Evolutionary conservation across 2,797 vertebrate genomes (phyloP).

Genomic region (Anguilla megastoma): DNA sequence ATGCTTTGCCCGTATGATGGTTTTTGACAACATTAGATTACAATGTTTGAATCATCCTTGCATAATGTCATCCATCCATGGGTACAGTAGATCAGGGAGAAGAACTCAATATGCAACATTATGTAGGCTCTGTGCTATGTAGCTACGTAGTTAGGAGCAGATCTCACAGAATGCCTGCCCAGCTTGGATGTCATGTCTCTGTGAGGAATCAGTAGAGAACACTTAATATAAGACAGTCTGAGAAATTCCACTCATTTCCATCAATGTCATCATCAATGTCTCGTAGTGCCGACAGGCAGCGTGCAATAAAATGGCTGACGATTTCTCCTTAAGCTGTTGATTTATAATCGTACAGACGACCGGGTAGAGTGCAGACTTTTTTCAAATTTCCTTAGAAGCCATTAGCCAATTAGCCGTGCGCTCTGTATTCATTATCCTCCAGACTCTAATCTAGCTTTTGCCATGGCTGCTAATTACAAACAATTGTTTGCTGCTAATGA

Average conservation of each 20-base stretch:
- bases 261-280: not conserved
- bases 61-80: not conserved
- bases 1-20: not conserved
- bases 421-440: constrained; percentile 39
- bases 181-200: not conserved
- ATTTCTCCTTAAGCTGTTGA: constrained; percentile 21
- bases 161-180: not conserved
- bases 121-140: not conserved
- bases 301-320: not conserved
- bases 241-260: not conserved
- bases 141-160: too few species aligned
- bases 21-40: not conserved
- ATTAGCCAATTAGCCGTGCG: constrained; percentile 51
- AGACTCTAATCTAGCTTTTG: constrained; percentile 57
- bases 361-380: constrained; percentile 47
- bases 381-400: constrained; percentile 43
- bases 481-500: constrained; percentile 60
- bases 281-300: not conserved
- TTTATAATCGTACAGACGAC: constrained; percentile 38
- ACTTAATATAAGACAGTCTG: not conserved
- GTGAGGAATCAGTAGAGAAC: not conserved
- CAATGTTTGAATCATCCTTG: not conserved
- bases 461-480: constrained; percentile 61
- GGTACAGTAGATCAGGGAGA: not conserved
- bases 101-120: not conserved